Percentiles rank a stretch among this genome's conserved stretches.
phyloP scores from a whole-genome alignment of 2,888 invertebrate genomes.

The Scaptomyza flava region DNA sequence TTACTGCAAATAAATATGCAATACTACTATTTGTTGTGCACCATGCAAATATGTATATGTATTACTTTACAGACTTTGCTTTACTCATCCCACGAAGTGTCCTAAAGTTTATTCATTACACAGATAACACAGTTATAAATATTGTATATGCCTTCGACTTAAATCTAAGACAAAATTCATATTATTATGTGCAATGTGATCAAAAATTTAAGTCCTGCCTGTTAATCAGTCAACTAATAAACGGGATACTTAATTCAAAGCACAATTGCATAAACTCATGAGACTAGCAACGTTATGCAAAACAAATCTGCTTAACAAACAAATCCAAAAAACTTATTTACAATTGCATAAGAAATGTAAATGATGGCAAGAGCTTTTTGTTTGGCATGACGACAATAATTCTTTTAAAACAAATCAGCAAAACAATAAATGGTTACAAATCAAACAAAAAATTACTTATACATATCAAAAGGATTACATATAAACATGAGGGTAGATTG shows the following conservation, averaged over 20 bases:
- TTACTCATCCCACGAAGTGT: background rate
- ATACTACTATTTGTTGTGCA: slow-evolving; percentile 21
- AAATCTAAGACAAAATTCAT: background rate
- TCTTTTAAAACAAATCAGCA: slow-evolving; percentile 23
- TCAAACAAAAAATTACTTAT: slow-evolving; percentile 41
- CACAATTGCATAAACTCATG: background rate
- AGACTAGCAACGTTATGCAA: background rate
- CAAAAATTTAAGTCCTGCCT: no score
- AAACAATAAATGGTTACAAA: slow-evolving; percentile 45
- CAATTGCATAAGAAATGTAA: background rate
- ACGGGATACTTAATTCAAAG: background rate
- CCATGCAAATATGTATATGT: background rate
- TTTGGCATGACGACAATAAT: background rate
- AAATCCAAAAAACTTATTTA: background rate
- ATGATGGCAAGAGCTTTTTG: background rate
- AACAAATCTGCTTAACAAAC: background rate
- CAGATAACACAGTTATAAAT: background rate
- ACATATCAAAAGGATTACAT: slow-evolving; percentile 8
- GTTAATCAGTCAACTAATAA: no score
- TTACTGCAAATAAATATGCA: slow-evolving; percentile 37
- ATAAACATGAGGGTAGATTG: slow-evolving; percentile 22
- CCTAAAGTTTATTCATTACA: background rate
- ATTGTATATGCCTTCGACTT: background rate
- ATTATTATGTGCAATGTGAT: no score
- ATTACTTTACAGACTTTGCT: background rate